Percentiles rank a stretch among this genome's conserved stretches.
Evolutionary conservation across 2,888 invertebrate species (phyloP).

Genomic region (Allygus modestus): DNA sequence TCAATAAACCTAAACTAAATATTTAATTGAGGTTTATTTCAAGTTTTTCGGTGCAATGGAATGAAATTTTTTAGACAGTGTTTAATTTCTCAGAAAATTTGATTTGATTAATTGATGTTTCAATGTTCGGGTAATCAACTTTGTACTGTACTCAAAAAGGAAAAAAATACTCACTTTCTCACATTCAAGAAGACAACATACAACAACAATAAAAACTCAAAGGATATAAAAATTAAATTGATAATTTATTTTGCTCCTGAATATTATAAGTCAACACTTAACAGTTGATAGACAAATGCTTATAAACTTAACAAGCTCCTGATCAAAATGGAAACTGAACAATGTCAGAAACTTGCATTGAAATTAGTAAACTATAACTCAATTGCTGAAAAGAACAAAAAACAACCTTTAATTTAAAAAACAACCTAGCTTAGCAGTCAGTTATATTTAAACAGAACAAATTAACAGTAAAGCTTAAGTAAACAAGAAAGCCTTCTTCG

Average conservation of each 20-base stretch:
- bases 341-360: constrained; percentile 3
- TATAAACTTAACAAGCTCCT: constrained; percentile 31
- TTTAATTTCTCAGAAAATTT: too few relatives aligned
- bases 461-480: constrained; percentile 26
- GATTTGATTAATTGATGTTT: too few relatives aligned
- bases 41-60: too few relatives aligned
- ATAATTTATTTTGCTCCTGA: constrained; percentile 33
- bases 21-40: too few relatives aligned
- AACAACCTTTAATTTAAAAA: constrained; percentile 29
- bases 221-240: constrained; percentile 19
- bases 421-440: constrained; percentile 31
- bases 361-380: constrained; percentile 23
- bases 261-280: constrained; percentile 22
- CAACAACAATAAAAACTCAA: too few relatives aligned
- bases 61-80: too few relatives aligned
- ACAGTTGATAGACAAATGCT: constrained; percentile 31
- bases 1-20: too few relatives aligned
- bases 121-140: too few relatives aligned
- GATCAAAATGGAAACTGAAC: background rate
- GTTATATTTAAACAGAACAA: background rate
- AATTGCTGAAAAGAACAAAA: background rate
- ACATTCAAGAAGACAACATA: too few relatives aligned
- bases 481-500: constrained; percentile 19
- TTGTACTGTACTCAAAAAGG: too few relatives aligned
- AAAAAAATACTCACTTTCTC: too few relatives aligned